These are phyloP conservation scores for Drosophila prolongata DNA, from an alignment of 2,888 invertebrate species.

Conservation along the genomic window DNA sequence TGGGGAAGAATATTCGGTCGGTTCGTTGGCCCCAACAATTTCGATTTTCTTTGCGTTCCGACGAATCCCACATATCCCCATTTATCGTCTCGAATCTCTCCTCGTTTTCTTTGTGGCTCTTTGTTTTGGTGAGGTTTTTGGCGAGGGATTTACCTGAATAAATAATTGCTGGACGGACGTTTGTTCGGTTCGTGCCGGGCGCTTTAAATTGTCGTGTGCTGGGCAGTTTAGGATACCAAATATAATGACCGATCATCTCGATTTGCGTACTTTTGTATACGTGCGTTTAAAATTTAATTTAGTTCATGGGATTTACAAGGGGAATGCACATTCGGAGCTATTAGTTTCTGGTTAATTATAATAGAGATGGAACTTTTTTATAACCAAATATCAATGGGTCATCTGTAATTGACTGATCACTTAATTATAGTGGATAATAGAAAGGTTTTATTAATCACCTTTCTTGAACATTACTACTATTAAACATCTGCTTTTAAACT, in stretches of 20 bases:
- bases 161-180: slow-evolving; percentile 51
- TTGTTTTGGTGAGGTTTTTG: slow-evolving; percentile 32
- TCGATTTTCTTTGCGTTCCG: slow-evolving; percentile 4
- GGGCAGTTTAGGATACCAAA: slow-evolving; percentile 67
- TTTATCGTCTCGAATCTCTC: slow-evolving; percentile 4
- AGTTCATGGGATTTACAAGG: slow-evolving; percentile 11
- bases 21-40: slow-evolving; percentile 17
- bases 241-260: slow-evolving; percentile 33
- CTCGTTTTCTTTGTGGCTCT: slow-evolving; percentile 11
- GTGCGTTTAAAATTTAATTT: slow-evolving; percentile 27
- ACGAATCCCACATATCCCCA: slow-evolving; percentile 3
- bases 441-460: too few relatives aligned
- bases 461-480: too few relatives aligned
- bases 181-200: slow-evolving; percentile 70
- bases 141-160: slow-evolving; percentile 76
- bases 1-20: background rate
- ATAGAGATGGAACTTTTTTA: background rate
- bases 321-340: slow-evolving; percentile 12
- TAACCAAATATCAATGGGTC: background rate
- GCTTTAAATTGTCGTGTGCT: slow-evolving; percentile 57
- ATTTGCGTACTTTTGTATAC: slow-evolving; percentile 20
- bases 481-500: too few relatives aligned
- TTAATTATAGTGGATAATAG: too few relatives aligned
- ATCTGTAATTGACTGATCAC: too few relatives aligned
- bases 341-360: background rate